Evolutionary conservation across 2,888 invertebrate genomes (phyloP), one percentile per base, ranked within the genome.

Genomic region (Sinopyrophorus schimmeli): DNA sequence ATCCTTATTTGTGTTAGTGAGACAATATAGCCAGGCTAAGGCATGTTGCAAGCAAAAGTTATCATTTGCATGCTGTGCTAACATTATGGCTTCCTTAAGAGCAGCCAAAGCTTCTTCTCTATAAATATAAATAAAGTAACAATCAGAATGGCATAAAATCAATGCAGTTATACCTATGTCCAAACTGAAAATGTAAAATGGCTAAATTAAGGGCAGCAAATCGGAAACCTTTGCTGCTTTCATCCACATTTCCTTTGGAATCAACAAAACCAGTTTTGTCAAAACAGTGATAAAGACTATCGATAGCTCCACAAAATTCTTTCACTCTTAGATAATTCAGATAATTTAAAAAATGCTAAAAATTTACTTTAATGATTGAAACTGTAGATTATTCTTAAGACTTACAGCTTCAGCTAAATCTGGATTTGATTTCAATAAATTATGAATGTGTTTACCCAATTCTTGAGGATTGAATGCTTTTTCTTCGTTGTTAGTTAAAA

Each of bases 161-260:
- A n/a, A n/a, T n/a, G n/a, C n/a, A n/a, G n/a, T n/a, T 72, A 68
- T 74, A 89, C 89, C 81, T 85, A 67, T 90, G 87, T 35, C 85
- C 86, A 72, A 94, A 94, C 60, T 89, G 85, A 31, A 89, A 87
- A 70, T 94, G 92, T 63, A 94, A 78, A 12, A 92, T 87, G 0
- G 93, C 92, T 54, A 95, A 77, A 70, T 93, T 94, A n/a, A 95
- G 77, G 10, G 92, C 90, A 3, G 94, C 92, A 69, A 89, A 95
- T 65, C 94, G 80, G 64, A 88, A 89, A 26, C 85, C 86, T 66
- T 84, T 83, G 26, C 74, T 76, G 61, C 74, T 75, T 55, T 79
- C 79, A 30, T 79, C 77, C n/a, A 70, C 69, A 28, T 71, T 75
- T 32, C 68, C 71, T 62, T 77, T 78, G 20, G 70, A 63, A 37